These are phyloP conservation scores for Osmerus eperlanus DNA, from an alignment of 2,113 vertebrate species.

Conservation along the genomic window DNA sequence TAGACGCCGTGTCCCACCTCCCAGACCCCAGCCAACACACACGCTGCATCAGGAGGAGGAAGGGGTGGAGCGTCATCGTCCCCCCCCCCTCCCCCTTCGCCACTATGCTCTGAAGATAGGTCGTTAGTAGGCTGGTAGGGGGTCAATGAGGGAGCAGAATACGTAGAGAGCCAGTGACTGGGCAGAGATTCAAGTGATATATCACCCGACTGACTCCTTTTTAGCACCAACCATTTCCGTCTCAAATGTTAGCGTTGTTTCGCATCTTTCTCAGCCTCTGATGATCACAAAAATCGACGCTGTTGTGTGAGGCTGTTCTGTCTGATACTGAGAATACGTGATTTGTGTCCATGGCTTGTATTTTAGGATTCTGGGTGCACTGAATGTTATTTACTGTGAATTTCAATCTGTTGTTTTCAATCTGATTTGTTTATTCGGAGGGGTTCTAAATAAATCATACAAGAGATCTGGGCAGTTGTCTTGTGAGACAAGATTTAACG, in stretches of 20 bases:
- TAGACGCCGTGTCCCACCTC: neutral
- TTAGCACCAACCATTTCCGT: too few relatives aligned
- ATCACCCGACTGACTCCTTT: too few relatives aligned
- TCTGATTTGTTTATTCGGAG: slow-evolving; percentile 32
- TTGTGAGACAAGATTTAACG: slow-evolving; percentile 27
- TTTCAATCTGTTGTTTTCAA: slow-evolving; percentile 33
- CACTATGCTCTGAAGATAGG: too few relatives aligned
- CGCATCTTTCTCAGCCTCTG: neutral
- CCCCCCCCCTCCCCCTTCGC: too few relatives aligned
- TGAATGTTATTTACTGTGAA: slow-evolving; percentile 63
- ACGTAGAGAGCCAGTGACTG: too few relatives aligned
- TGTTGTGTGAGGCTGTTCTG: slow-evolving; percentile 16
- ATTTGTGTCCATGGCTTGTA: slow-evolving; percentile 48
- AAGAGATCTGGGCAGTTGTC: slow-evolving; percentile 46
- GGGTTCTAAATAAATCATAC: slow-evolving; percentile 31
- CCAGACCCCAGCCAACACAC: slow-evolving; percentile 2
- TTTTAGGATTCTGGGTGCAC: slow-evolving; percentile 49
- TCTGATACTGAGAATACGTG: slow-evolving; percentile 18
- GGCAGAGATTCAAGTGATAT: too few relatives aligned
- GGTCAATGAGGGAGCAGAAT: too few relatives aligned
- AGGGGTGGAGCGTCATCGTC: too few relatives aligned
- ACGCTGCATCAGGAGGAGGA: neutral
- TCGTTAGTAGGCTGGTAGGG: too few relatives aligned
- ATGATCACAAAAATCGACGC: neutral
- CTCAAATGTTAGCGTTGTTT: too few relatives aligned